Percentiles rank a stretch among this genome's conserved stretches.
Conservation (phyloP, 2,888 invertebrate species). For the Antheraea assamensis region DNA sequence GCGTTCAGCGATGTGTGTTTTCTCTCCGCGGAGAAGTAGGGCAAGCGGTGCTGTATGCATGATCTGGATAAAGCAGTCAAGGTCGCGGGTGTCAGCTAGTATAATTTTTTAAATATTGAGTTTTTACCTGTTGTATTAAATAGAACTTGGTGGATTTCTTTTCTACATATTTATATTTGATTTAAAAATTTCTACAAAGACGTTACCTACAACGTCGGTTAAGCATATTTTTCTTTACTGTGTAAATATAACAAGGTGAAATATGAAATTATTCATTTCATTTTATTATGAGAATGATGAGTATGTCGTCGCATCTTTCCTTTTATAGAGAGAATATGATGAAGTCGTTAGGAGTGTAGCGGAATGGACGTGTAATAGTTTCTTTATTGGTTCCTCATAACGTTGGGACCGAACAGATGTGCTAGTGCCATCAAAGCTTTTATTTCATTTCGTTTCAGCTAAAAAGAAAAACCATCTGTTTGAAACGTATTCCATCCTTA, state of each 20-base stretch:
- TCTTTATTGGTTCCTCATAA: conserved; percentile 47
- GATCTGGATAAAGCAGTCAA: no score
- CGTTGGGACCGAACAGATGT: conserved; percentile 43
- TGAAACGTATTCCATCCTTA: conserved; percentile 27
- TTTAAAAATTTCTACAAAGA: no score
- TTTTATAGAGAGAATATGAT: conserved; percentile 44
- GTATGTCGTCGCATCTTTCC: conserved; percentile 29
- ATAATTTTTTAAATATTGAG: no score
- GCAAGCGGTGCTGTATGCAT: no score
- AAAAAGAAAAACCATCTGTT: conserved; percentile 29
- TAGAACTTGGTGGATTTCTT: no score
- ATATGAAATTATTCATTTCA: conserved; percentile 26
- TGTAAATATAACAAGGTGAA: conserved; percentile 17
- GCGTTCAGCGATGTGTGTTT: no score
- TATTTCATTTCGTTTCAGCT: conserved; percentile 27
- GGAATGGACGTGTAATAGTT: conserved; percentile 43
- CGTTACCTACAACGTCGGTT: no score
- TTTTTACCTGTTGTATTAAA: no score
- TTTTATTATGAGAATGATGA: conserved; percentile 26
- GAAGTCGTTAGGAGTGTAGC: conserved; percentile 40
- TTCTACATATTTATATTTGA: no score
- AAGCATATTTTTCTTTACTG: neutral
- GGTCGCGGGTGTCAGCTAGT: no score
- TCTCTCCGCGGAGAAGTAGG: no score
- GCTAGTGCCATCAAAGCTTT: conserved; percentile 32